These are phyloP conservation scores for Hecatera dysodea DNA, from an alignment of 2,888 invertebrate genomes.

Conservation along the genomic window DNA sequence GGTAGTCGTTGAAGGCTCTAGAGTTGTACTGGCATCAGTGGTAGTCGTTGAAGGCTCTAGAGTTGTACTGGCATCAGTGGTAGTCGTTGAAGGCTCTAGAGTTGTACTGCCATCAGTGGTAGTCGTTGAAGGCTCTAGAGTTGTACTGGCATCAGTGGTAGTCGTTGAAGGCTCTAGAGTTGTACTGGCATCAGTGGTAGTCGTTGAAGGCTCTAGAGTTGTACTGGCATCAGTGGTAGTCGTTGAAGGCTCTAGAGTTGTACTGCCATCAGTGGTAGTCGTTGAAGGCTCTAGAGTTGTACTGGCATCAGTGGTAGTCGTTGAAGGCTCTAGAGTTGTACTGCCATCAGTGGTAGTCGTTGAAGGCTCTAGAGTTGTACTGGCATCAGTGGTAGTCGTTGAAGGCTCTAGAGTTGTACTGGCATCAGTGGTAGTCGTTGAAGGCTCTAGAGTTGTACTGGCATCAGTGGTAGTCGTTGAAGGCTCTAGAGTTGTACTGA, in stretches of 20 bases:
- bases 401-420: neutral
- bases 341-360: too few species aligned
- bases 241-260: neutral
- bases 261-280: neutral
- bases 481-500: neutral
- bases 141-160: neutral
- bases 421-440: neutral
- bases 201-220: too few species aligned
- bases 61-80: neutral
- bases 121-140: neutral
- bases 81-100: neutral
- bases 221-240: too few species aligned
- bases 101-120: neutral
- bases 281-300: too few species aligned
- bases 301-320: neutral
- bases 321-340: neutral
- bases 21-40: neutral
- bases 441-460: too few species aligned
- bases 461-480: too few species aligned
- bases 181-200: neutral
- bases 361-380: neutral
- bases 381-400: neutral
- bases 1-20: neutral
- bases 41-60: neutral
- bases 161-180: neutral